Conservation (phyloP, 1,140 invertebrate species). For the Drosophila nigromelanica region DNA sequence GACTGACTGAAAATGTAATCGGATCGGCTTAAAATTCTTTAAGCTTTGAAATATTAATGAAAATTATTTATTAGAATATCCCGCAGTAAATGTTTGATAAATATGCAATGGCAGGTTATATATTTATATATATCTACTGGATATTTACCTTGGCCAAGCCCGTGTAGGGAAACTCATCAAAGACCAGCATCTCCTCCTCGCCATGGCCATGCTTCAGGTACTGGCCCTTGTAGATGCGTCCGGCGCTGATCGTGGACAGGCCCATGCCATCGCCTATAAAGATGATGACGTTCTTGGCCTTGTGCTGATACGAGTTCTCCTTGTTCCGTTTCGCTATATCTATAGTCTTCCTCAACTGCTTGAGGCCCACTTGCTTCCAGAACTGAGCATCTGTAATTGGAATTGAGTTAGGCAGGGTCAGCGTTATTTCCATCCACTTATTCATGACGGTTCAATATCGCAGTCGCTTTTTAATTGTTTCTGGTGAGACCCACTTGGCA, state of each 20-base stretch:
- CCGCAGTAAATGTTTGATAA: too few relatives aligned
- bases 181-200: slow-evolving; percentile 87
- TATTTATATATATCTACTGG: too few relatives aligned
- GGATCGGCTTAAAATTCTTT: too few relatives aligned
- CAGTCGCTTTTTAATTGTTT: slow-evolving; percentile 53
- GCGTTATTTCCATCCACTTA: not conserved
- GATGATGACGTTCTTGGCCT: slow-evolving; percentile 90
- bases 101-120: too few relatives aligned
- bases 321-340: slow-evolving; percentile 46
- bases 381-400: slow-evolving; percentile 60
- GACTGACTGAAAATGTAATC: not conserved
- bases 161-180: slow-evolving; percentile 88
- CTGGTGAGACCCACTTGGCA: slow-evolving; percentile 59
- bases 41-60: too few relatives aligned
- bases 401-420: slow-evolving; percentile 34
- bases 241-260: slow-evolving; percentile 89
- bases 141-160: slow-evolving; percentile 87
- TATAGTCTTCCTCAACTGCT: slow-evolving; percentile 66
- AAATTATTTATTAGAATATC: too few relatives aligned
- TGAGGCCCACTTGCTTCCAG: slow-evolving; percentile 64
- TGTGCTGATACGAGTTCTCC: slow-evolving; percentile 78
- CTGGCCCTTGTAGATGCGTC: slow-evolving; percentile 88
- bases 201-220: slow-evolving; percentile 84
- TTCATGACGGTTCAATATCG: slow-evolving; percentile 2
- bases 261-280: slow-evolving; percentile 93